phyloP scores from a whole-genome alignment of 2,113 vertebrate genomes.

The Pygathrix nemaeus region DNA sequence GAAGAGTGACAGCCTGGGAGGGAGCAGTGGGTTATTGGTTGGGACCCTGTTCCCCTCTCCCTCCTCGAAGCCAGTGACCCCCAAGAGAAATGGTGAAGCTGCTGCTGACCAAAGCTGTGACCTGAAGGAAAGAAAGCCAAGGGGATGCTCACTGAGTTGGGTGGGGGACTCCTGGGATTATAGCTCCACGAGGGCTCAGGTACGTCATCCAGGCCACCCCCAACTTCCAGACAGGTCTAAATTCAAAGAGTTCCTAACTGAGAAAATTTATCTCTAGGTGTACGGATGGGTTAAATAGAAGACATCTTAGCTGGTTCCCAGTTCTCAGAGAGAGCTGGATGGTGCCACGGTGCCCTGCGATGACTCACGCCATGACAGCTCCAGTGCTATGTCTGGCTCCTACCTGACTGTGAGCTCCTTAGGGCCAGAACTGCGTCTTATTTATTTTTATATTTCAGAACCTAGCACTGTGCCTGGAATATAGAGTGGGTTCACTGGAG shows the following conservation, averaged over 20 bases:
- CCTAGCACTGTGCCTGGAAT: background rate
- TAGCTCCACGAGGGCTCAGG: background rate
- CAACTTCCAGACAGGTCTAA: background rate
- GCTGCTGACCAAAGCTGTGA: background rate
- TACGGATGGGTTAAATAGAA: background rate
- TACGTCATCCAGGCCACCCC: background rate
- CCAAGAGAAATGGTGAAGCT: background rate
- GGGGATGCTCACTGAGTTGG: background rate
- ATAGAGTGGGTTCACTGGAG: background rate
- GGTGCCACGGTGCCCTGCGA: accelerated
- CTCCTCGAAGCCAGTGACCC: background rate
- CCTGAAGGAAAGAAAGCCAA: background rate
- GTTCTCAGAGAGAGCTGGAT: background rate
- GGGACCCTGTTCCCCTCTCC: background rate
- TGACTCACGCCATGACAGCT: background rate
- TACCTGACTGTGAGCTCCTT: background rate
- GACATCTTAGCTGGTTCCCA: background rate
- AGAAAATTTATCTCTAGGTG: background rate
- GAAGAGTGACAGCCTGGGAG: background rate
- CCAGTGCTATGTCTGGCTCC: background rate
- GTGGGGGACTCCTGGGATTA: background rate
- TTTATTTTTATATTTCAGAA: background rate
- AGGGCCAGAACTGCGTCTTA: background rate
- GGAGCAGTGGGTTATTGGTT: background rate
- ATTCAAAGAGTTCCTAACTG: background rate